phyloP scores from a whole-genome alignment of 2,113 vertebrate genomes.

The Eudyptes chrysolophus region DNA sequence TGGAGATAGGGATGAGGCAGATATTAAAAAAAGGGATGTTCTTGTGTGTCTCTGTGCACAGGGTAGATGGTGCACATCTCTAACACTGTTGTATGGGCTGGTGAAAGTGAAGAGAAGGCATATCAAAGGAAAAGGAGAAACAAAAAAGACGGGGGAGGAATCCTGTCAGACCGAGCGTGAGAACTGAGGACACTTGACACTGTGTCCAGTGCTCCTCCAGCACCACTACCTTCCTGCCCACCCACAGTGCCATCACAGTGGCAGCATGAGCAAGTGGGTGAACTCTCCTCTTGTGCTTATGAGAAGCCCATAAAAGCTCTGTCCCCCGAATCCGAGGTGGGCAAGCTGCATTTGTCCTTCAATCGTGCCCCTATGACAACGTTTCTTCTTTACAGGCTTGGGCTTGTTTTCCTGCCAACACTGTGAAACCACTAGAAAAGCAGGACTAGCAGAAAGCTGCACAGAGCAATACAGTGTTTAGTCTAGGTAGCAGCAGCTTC shows the following conservation, averaged over 20 bases:
- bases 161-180: fast-evolving
- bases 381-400: neutral
- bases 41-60: neutral
- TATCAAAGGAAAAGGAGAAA: neutral
- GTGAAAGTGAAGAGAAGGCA: neutral
- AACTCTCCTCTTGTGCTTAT: neutral
- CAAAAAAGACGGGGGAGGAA: neutral
- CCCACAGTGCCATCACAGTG: fast-evolving
- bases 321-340: neutral
- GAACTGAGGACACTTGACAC: neutral
- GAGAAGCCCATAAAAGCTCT: neutral
- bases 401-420: neutral
- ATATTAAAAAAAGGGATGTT: neutral
- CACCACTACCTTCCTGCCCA: neutral
- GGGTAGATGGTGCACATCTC: neutral
- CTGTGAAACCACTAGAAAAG: neutral
- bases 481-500: neutral
- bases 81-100: neutral
- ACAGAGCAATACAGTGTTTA: neutral
- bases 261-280: neutral
- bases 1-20: neutral
- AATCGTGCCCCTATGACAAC: fast-evolving
- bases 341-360: neutral
- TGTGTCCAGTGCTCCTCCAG: neutral
- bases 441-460: neutral